A percentile compares a stretch with the other conserved stretches of the same genome.
Evolutionary conservation across 2,888 invertebrate species (phyloP).

Genomic region (Apamea sordens): DNA sequence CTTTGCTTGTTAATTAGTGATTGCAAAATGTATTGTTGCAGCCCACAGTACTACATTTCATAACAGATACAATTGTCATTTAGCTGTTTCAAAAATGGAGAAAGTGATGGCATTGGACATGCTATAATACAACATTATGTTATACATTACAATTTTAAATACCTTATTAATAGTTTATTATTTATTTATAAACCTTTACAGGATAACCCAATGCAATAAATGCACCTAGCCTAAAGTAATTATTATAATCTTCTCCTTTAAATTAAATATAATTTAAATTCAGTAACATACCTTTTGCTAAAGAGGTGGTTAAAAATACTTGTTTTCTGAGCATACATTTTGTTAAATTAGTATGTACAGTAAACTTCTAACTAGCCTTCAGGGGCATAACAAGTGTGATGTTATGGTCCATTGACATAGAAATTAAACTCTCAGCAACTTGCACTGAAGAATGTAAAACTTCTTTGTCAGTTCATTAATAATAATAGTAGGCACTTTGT

Average conservation of each 20-base stretch:
- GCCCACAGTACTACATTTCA: not conserved
- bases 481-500: not conserved
- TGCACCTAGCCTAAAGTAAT: not conserved
- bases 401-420: not conserved
- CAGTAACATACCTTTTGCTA: not conserved
- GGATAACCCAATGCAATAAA: not conserved
- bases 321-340: not conserved
- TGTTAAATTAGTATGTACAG: too few species aligned
- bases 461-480: not conserved
- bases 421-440: not conserved
- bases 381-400: not conserved
- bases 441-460: not conserved
- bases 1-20: conserved; percentile 4
- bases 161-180: not conserved
- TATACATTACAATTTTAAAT: not conserved
- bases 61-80: conserved; percentile 3
- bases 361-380: not conserved
- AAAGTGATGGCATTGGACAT: not conserved
- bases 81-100: not conserved
- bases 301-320: not conserved
- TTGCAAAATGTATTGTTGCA: conserved; percentile 43
- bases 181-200: not conserved
- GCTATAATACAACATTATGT: not conserved
- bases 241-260: not conserved
- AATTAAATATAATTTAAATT: not conserved